Evolutionary conservation across 1,140 invertebrate genomes (phyloP).

Genomic region (Sitobion miscanthi): DNA sequence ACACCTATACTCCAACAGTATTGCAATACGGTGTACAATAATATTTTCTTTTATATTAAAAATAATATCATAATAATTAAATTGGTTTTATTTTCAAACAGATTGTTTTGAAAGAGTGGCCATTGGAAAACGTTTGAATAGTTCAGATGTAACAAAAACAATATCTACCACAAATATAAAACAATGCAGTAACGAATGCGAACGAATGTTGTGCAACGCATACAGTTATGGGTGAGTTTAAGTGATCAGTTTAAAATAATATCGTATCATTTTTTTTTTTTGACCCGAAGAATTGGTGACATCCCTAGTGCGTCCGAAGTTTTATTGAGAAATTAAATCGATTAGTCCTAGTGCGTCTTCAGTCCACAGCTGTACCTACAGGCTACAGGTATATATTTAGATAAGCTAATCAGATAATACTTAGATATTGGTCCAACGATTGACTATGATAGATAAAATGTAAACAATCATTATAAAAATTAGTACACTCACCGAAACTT

Average conservation of each 20-base stretch:
- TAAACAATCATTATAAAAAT: too few species aligned
- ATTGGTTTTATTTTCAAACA: constrained; percentile 33
- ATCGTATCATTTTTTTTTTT: background rate
- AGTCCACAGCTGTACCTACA: too few species aligned
- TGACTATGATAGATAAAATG: too few species aligned
- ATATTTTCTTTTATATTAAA: background rate
- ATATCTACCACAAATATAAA: constrained; percentile 57
- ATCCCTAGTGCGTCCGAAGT: too few species aligned
- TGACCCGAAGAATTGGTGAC: too few species aligned
- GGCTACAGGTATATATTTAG: too few species aligned
- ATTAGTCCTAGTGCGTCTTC: too few species aligned
- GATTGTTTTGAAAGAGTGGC: constrained; percentile 61
- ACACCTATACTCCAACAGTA: background rate
- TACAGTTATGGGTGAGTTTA: constrained; percentile 60
- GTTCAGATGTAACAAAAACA: constrained; percentile 59
- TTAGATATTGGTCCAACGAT: too few species aligned
- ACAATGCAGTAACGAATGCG: constrained; percentile 61
- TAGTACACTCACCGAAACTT: too few species aligned
- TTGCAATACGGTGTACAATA: background rate
- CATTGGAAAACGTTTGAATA: constrained; percentile 60
- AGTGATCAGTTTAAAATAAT: background rate
- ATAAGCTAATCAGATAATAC: too few species aligned
- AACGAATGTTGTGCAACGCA: constrained; percentile 59
- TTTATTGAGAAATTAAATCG: too few species aligned
- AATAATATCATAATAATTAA: background rate